Conservation (phyloP, 64 coral and sea anemone genomes). For the Pocillopora verrucosa region DNA sequence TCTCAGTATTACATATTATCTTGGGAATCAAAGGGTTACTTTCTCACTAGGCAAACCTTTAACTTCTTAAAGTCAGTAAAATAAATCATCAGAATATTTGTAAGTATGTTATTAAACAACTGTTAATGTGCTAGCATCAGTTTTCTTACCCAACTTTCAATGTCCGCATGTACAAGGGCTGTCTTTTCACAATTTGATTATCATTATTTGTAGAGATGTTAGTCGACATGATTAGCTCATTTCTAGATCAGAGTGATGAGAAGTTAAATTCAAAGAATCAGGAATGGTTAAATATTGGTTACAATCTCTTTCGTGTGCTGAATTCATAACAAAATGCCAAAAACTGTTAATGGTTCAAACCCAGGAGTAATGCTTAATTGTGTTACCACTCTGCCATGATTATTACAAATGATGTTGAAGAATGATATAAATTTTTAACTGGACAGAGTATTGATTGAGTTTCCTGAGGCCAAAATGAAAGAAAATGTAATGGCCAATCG, state of each 20-base stretch:
- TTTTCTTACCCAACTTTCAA: constrained; percentile 22
- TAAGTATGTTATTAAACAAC: not conserved
- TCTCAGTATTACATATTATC: too few species aligned
- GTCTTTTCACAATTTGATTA: not conserved
- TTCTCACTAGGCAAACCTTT: too few species aligned
- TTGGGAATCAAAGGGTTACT: too few species aligned
- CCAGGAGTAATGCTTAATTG: too few species aligned
- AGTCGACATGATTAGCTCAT: constrained; percentile 27
- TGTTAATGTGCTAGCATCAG: not conserved
- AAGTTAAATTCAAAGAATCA: not conserved
- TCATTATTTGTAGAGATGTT: constrained; percentile 1
- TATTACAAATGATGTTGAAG: too few species aligned
- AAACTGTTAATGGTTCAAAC: not conserved
- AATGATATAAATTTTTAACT: too few species aligned
- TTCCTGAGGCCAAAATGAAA: not conserved
- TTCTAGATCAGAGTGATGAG: not conserved
- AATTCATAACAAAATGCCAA: not conserved
- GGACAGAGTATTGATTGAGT: not conserved
- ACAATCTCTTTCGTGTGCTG: not conserved
- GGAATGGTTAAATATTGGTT: not conserved
- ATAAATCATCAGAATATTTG: not conserved
- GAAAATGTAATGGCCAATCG: not conserved
- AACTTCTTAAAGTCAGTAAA: too few species aligned
- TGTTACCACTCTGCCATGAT: too few species aligned
- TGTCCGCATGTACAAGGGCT: constrained; percentile 1